Conservation (phyloP, 1,140 invertebrate species). For the Drosophila triauraria region DNA sequence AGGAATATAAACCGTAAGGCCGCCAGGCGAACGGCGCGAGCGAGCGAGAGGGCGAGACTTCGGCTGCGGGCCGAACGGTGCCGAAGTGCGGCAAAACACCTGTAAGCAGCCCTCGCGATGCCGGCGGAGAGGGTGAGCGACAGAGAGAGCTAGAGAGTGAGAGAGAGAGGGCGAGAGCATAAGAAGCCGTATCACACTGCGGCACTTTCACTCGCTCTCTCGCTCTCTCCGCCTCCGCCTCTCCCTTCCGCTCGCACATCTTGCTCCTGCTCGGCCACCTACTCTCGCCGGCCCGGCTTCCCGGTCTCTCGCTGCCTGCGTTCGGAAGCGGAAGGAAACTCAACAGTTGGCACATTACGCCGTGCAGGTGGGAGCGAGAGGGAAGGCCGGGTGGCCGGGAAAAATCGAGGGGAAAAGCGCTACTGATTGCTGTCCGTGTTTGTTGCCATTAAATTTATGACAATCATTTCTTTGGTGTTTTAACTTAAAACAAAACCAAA, state of each 20-base stretch:
- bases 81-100: slow-evolving; percentile 59
- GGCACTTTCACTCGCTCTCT: slow-evolving; percentile 10
- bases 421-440: slow-evolving; percentile 58
- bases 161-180: slow-evolving; percentile 8
- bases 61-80: slow-evolving; percentile 10
- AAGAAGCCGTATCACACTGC: slow-evolving; percentile 38
- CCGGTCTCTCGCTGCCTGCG: slow-evolving; percentile 1
- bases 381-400: background rate
- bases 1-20: slow-evolving; percentile 67
- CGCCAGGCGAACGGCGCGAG: slow-evolving; percentile 28
- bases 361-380: slow-evolving; percentile 2
- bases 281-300: background rate
- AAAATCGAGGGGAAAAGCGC: slow-evolving; percentile 19
- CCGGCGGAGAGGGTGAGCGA: slow-evolving; percentile 38
- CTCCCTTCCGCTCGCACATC: slow-evolving; percentile 1
- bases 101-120: slow-evolving; percentile 63
- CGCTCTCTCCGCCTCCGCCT: background rate
- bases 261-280: background rate
- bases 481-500: slow-evolving; percentile 8
- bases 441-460: slow-evolving; percentile 47
- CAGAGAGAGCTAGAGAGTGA: slow-evolving; percentile 11
- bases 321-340: slow-evolving; percentile 77
- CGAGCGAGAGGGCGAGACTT: slow-evolving; percentile 13
- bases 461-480: slow-evolving; percentile 56
- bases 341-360: slow-evolving; percentile 79